A percentile compares a stretch with the other conserved stretches of the same genome.
phyloP scores from a whole-genome alignment of 2,113 vertebrate species.

The Podarcis cretensis region DNA sequence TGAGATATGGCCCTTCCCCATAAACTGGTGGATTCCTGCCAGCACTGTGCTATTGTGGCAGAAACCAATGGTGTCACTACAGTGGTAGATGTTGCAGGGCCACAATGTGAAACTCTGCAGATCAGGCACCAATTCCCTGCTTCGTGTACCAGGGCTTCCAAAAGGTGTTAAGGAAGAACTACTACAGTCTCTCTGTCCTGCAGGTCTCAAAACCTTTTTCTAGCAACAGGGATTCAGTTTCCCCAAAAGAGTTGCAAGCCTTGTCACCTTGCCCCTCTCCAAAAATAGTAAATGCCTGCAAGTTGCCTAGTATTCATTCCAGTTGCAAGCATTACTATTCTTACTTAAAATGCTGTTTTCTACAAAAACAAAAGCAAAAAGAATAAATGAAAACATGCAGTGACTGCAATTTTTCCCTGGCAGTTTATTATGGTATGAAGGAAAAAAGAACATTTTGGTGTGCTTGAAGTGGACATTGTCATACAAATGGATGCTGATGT shows the following conservation, averaged over 20 bases:
- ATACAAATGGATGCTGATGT: constrained; percentile 79
- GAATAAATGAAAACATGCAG: constrained; percentile 58
- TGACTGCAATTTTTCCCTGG: constrained; percentile 76
- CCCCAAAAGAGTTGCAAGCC: neutral
- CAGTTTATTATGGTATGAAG: constrained; percentile 86
- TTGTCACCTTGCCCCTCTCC: neutral
- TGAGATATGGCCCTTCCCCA: neutral
- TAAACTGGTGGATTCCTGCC: neutral
- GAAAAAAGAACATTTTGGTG: constrained; percentile 74
- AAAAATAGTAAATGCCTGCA: neutral
- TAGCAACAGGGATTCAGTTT: neutral
- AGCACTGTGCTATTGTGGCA: neutral
- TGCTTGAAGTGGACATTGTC: constrained; percentile 80
- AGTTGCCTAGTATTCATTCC: neutral
- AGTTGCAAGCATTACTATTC: neutral
- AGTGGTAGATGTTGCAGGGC: no score
- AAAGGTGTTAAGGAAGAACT: neutral
- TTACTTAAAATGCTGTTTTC: neutral
- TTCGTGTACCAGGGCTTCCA: neutral
- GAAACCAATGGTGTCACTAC: neutral
- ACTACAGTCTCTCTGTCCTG: neutral
- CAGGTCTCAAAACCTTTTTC: neutral
- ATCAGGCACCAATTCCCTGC: no score
- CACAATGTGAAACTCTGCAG: neutral
- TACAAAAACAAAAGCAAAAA: neutral